Evolutionary conservation across 2,797 vertebrate genomes (phyloP).

Genomic region (Periparus ater): DNA sequence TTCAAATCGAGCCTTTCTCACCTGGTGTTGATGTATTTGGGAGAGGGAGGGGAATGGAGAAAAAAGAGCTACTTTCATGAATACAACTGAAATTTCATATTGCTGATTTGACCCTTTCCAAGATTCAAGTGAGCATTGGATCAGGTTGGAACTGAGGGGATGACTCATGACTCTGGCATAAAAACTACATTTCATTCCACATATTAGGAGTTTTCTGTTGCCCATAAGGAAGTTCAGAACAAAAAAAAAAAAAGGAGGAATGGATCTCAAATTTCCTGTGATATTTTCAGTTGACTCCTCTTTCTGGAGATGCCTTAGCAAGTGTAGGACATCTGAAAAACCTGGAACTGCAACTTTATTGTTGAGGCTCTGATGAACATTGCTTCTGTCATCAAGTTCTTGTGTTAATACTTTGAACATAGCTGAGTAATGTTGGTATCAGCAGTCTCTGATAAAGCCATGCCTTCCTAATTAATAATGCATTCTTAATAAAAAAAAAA

Average conservation of each 20-base stretch:
- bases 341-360: background rate
- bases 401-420: background rate
- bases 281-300: background rate
- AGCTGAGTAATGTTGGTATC: background rate
- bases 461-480: background rate
- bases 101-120: background rate
- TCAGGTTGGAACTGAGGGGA: background rate
- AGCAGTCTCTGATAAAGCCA: background rate
- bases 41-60: fast-evolving
- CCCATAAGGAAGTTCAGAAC: background rate
- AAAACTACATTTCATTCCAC: background rate
- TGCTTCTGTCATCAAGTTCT: background rate
- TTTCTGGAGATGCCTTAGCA: background rate
- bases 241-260: background rate
- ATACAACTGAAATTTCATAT: background rate
- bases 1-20: background rate
- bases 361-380: background rate
- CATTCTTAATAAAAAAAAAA: background rate
- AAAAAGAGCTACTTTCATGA: fast-evolving
- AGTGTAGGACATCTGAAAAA: background rate
- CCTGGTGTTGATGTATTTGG: background rate
- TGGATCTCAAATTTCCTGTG: background rate
- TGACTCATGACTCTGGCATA: background rate
- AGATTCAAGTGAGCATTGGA: background rate
- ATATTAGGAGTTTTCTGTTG: background rate